These are phyloP conservation scores for Notechis scutatus DNA, from an alignment of 2,113 vertebrate species.

Conservation along the genomic window DNA sequence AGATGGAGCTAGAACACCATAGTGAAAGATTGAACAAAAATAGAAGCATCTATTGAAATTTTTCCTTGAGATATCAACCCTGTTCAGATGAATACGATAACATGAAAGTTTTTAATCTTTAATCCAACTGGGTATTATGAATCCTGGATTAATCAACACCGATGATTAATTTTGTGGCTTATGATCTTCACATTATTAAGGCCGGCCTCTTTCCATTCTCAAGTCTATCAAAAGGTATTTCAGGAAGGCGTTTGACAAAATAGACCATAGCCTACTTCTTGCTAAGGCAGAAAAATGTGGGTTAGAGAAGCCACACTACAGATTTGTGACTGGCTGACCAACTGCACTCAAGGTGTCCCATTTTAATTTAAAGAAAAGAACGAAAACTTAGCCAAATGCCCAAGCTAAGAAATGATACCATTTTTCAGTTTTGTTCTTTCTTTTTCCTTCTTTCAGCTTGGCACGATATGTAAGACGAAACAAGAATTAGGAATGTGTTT, in stretches of 20 bases:
- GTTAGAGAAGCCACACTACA: not conserved
- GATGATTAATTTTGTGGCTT: not conserved
- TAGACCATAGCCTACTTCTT: not conserved
- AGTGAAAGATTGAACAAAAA: not conserved
- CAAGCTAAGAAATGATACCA: constrained; percentile 51
- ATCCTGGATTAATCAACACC: not conserved
- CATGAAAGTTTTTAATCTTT: not conserved
- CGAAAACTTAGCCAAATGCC: constrained; percentile 47
- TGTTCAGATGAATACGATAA: not conserved
- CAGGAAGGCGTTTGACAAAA: not conserved
- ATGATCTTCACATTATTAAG: not conserved
- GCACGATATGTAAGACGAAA: constrained; percentile 38
- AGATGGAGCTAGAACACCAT: not conserved
- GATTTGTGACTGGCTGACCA: not conserved
- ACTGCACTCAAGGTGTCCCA: constrained; percentile 31
- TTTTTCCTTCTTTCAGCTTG: not conserved
- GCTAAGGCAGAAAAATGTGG: not conserved
- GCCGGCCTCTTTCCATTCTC: not conserved
- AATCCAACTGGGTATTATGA: not conserved
- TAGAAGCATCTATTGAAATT: not conserved
- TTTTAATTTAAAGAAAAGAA: constrained; percentile 21
- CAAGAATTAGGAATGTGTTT: constrained; percentile 61
- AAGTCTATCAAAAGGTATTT: not conserved
- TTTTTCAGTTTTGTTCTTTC: constrained; percentile 36
- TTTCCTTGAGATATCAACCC: not conserved